Evolutionary conservation across 1,140 invertebrate genomes (phyloP), one percentile per base, ranked within the genome.

Genomic region (Holotrichia oblita): DNA sequence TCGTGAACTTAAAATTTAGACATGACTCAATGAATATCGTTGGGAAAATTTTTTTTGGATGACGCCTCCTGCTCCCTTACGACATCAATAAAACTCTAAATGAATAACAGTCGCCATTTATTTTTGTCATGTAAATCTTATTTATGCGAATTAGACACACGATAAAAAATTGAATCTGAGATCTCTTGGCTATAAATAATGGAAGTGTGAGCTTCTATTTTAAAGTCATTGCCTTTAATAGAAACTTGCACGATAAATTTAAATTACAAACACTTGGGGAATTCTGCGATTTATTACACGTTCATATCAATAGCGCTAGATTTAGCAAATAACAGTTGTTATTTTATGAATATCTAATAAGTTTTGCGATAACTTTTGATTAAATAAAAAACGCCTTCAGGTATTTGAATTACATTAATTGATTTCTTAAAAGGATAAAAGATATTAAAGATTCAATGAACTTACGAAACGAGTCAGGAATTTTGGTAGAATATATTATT

Each of bases 1-100:
- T 34, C 61, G 61, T 34, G 27, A 69, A 27, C 61, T 69, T 69
- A 69, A 69, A 69, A 69, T 69, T 69, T 69, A 69, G 61, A 69
- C 61, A 69, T 69, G 61, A 69, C 61, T 24, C 61, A 69, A 34
- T 69, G 61, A 69, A 22, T 27, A 69, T 34, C 22, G 61, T 69
- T 69, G 61, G 61, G 61, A 69, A 69, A 69, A 69, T 24, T 69
- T 69, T 69, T 69, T 69, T 69, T 8, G 61, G 22, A 17, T 20
- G 61, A 69, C 20, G 27, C 61, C 61, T 69, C 24, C 61, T 69
- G 61, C 27, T 69, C 61, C 61, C 61, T 69, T 69, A 17, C 9
- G 22, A 69, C 61, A 69, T 69, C 22, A 69, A 69, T 69, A 69
- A 69, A 69, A 69, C 12, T 69, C 27, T 17, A 69, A 34, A 69